These are phyloP conservation scores for Hirtodrosophila alboralis DNA, from an alignment of 2,888 invertebrate genomes.

Conservation along the genomic window DNA sequence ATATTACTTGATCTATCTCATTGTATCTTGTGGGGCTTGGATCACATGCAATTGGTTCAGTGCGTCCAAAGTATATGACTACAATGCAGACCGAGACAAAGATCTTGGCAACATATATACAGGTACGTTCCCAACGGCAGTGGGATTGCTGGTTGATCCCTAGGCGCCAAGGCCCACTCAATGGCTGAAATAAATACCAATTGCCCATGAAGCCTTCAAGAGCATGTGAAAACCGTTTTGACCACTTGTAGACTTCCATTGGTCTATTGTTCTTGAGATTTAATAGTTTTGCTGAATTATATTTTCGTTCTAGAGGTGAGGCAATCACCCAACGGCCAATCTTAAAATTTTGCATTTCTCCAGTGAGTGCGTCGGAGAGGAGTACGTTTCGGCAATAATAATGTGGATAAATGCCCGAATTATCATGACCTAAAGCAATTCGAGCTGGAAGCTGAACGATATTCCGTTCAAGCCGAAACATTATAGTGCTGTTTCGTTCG, in stretches of 20 bases:
- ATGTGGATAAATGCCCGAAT: slow-evolving; percentile 40
- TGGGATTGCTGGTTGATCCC: slow-evolving; percentile 9
- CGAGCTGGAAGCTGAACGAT: slow-evolving; percentile 27
- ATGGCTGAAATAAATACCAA: slow-evolving; percentile 51
- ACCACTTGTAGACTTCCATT: slow-evolving; percentile 15
- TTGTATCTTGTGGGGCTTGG: slow-evolving; percentile 42
- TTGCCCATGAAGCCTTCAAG: slow-evolving; percentile 35
- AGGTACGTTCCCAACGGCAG: slow-evolving; percentile 40
- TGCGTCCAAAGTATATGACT: slow-evolving; percentile 32
- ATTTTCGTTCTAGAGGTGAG: not conserved
- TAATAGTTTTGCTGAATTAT: slow-evolving; percentile 7
- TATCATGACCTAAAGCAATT: slow-evolving; percentile 34
- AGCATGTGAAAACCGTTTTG: slow-evolving; percentile 23
- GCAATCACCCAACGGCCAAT: slow-evolving; percentile 27
- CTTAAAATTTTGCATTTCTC: slow-evolving; percentile 27
- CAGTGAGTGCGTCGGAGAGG: slow-evolving; percentile 21
- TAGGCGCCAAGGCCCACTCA: slow-evolving; percentile 46
- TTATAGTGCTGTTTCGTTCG: slow-evolving; percentile 35
- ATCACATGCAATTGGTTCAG: slow-evolving; percentile 39
- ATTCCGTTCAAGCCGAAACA: slow-evolving; percentile 19
- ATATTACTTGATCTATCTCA: slow-evolving; percentile 19
- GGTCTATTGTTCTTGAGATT: not conserved
- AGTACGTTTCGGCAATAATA: slow-evolving; percentile 39
- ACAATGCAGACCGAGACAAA: slow-evolving; percentile 28
- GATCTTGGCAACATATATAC: slow-evolving; percentile 33